A percentile compares a stretch with the other conserved stretches of the same genome.
Evolutionary conservation across 2,888 invertebrate genomes (phyloP).

Genomic region (Sicus ferrugineus): DNA sequence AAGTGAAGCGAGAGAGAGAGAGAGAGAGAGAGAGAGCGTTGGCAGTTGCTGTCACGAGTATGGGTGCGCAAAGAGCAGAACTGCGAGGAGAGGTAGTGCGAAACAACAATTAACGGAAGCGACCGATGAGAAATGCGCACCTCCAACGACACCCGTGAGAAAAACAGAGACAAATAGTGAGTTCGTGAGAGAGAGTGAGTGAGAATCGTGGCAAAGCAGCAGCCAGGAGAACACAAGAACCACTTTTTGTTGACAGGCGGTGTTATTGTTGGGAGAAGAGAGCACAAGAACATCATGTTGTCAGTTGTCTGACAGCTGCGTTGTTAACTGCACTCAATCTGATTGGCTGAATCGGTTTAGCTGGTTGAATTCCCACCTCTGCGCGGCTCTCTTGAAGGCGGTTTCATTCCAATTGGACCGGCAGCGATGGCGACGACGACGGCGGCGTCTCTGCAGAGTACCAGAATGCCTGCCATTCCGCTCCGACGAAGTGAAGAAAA

Average conservation of each 20-base stretch:
- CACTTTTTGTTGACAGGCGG: slow-evolving; percentile 59
- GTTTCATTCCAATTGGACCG: slow-evolving; percentile 42
- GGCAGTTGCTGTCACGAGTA: neutral
- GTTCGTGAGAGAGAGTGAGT: slow-evolving; percentile 24
- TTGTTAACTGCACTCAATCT: slow-evolving; percentile 32
- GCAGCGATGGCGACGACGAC: slow-evolving; percentile 5
- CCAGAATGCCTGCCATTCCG: neutral
- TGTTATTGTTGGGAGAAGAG: neutral
- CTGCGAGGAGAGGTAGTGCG: neutral
- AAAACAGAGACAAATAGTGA: slow-evolving; percentile 11
- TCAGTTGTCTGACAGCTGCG: slow-evolving; percentile 27
- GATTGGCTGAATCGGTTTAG: slow-evolving; percentile 45
- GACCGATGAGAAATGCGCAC: slow-evolving; percentile 53
- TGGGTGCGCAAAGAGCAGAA: neutral
- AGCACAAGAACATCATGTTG: slow-evolving; percentile 11
- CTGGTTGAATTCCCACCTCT: slow-evolving; percentile 29
- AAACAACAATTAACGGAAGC: slow-evolving; percentile 58
- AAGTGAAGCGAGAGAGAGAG: slow-evolving; percentile 24
- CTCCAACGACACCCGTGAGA: slow-evolving; percentile 31
- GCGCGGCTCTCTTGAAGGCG: slow-evolving; percentile 34
- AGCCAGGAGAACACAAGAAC: slow-evolving; percentile 42
- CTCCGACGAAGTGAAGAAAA: neutral
- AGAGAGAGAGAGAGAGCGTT: slow-evolving; percentile 25
- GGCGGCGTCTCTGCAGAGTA: slow-evolving; percentile 12
- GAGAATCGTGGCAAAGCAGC: slow-evolving; percentile 40